Conservation (phyloP, 2,113 vertebrate species). For the Glaucidium brasilianum region DNA sequence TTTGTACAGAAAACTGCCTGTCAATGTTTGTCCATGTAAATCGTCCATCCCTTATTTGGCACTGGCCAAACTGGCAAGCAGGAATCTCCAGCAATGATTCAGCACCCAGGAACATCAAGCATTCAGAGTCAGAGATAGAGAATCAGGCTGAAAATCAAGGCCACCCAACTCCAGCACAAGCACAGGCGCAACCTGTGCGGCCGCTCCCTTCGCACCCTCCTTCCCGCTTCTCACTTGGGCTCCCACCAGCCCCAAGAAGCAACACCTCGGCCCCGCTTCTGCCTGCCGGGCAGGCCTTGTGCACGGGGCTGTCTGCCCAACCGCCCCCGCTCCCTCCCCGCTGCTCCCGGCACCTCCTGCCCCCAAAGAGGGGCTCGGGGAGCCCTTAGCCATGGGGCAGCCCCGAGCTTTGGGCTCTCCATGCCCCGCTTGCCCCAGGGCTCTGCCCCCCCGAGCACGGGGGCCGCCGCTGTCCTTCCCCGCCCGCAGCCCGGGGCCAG, state of each 20-base stretch:
- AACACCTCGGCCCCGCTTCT: accelerated
- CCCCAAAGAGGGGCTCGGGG: too few relatives aligned
- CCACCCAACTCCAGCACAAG: accelerated
- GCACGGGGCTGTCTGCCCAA: accelerated
- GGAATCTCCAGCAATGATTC: not conserved
- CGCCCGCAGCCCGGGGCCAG: not conserved
- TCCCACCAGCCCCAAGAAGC: too few relatives aligned
- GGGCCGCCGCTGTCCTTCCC: not conserved
- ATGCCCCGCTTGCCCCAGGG: not conserved
- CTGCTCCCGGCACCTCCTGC: not conserved
- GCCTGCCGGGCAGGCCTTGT: not conserved
- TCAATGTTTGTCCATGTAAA: not conserved
- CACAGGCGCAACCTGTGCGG: accelerated
- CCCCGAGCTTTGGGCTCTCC: not conserved
- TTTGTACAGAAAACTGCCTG: not conserved
- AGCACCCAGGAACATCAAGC: not conserved
- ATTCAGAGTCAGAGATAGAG: not conserved
- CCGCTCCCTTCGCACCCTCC: not conserved
- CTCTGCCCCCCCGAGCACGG: not conserved
- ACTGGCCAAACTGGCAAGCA: not conserved
- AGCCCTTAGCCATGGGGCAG: not conserved
- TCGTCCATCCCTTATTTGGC: not conserved
- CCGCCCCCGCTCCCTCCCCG: accelerated
- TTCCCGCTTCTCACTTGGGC: not conserved
- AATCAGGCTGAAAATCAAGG: not conserved